Percentiles rank a stretch among this genome's conserved stretches.
These are phyloP conservation scores for Heteractis magnifica DNA, from an alignment of 92 coral and sea anemone genomes.

Conservation along the genomic window DNA sequence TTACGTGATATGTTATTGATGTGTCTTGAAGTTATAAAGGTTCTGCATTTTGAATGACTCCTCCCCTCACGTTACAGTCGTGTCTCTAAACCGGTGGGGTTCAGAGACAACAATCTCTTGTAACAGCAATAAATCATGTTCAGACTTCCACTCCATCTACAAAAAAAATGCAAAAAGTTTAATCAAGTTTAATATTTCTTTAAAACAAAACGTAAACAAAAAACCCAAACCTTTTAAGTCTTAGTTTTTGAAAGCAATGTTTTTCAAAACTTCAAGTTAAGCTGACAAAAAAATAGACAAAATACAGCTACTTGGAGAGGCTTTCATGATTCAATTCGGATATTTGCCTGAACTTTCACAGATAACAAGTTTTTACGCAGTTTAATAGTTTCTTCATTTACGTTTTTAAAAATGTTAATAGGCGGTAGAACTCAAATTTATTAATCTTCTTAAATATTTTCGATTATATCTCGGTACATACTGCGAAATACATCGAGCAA, in stretches of 20 bases:
- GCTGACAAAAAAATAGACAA: not conserved
- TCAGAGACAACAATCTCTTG: conserved; percentile 14
- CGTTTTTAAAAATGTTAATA: not conserved
- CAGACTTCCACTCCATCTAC: conserved; percentile 19
- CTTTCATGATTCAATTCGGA: not conserved
- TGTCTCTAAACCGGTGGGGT: conserved; percentile 1
- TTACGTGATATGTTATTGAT: too few relatives aligned
- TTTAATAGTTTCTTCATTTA: not conserved
- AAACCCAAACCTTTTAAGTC: not conserved
- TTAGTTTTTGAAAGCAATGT: not conserved
- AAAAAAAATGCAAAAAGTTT: not conserved
- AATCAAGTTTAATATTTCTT: too few relatives aligned
- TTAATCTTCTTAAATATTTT: not conserved
- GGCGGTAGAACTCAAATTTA: not conserved
- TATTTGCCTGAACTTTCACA: not conserved
- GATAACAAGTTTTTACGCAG: not conserved
- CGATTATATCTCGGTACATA: not conserved
- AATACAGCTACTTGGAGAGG: not conserved
- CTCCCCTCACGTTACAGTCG: conserved; percentile 4
- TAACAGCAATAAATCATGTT: conserved; percentile 12
- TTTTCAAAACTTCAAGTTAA: not conserved
- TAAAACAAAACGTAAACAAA: not conserved
- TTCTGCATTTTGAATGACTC: conserved; percentile 1
- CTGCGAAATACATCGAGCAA: not conserved
- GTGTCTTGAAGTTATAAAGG: too few relatives aligned